Percentiles rank a stretch among this genome's conserved stretches.
Evolutionary conservation across 2,888 invertebrate genomes (phyloP).

Genomic region (Notocelia uddmanniana): DNA sequence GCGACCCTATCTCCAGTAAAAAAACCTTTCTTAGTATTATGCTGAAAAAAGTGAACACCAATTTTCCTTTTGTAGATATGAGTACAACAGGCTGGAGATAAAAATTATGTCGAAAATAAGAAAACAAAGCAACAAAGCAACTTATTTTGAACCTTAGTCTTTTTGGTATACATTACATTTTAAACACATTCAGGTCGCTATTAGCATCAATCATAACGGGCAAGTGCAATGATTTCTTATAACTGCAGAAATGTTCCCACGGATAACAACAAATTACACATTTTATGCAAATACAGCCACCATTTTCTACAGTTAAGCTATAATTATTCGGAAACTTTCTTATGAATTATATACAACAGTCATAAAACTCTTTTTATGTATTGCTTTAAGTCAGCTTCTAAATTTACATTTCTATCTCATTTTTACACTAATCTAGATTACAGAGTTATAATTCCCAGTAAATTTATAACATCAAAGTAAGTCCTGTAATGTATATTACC

Average conservation of each 20-base stretch:
- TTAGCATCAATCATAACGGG: background rate
- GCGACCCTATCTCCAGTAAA: too few species aligned
- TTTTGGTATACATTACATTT: background rate
- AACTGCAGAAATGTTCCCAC: background rate
- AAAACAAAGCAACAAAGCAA: background rate
- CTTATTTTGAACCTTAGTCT: background rate
- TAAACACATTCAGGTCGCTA: background rate
- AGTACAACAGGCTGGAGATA: too few species aligned
- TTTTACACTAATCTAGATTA: slow-evolving; percentile 25
- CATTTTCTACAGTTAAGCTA: slow-evolving; percentile 6
- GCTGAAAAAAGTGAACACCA: too few species aligned
- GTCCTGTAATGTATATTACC: slow-evolving; percentile 4
- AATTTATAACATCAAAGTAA: slow-evolving; percentile 21
- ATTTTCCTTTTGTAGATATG: too few species aligned
- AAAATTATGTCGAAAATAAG: too few species aligned
- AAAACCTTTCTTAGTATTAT: too few species aligned
- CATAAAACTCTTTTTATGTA: slow-evolving; percentile 40
- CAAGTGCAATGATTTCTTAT: background rate
- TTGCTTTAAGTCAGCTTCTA: slow-evolving; percentile 37
- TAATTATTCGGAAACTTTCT: slow-evolving; percentile 13
- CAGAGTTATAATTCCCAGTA: slow-evolving; percentile 21
- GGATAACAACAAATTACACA: slow-evolving; percentile 1
- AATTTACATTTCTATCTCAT: slow-evolving; percentile 13
- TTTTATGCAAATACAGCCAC: background rate
- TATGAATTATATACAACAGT: slow-evolving; percentile 38